Base-by-base conservation (phyloP, 1,140 invertebrate species). In the Drosophila lini region DNA sequence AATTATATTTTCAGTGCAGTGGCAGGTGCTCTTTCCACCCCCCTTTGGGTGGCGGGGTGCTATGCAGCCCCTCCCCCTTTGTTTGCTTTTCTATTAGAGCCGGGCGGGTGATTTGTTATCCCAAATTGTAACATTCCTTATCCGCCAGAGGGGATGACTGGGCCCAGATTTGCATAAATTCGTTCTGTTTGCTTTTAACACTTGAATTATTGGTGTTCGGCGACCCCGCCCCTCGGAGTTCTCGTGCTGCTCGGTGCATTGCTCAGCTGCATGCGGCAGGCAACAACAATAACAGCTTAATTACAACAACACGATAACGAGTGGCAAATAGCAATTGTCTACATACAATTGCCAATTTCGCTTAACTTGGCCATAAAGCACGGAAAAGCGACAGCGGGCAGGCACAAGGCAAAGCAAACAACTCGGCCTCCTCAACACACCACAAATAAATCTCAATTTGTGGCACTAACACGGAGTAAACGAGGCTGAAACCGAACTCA, bases 361-460 rank as follows among this genome's bases (percentile, higher is more conserved):
- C 58, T 84, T 74, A 84, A 85, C 73, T 78, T 85, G 81, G 78
- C 57, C 81, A 84, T 81, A 85, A 84, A 84, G 64, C 41, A 84
- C 65, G 41, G 63, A 41, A 67, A 32, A 41, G 38, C 67, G 52
- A 59, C 52, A 38, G 8, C 63, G 58, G 44, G 48, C 44, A 61
- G 41, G 41, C 36, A 48, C 52, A 31, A 48, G 52, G 32, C 44
- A 70, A 75, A 75, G 36, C 50, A 48, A 62, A 76, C 58, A 76
- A 81, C 71, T 60, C 40, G 40, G 70, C 44, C 78, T 80, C 47
- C 73, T 45, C 61, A 44, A 38, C 50, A 57, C 62, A 42, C 56
- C 62, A 64, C 81, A 85, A 85, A 84, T 85, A 84, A 84, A 84
- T 84, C 81, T 78, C 73, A 84, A 84, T 85, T 85, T 84, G 78